Base-by-base conservation (phyloP, 2,113 vertebrate genomes). In the Sturnira hondurensis region DNA sequence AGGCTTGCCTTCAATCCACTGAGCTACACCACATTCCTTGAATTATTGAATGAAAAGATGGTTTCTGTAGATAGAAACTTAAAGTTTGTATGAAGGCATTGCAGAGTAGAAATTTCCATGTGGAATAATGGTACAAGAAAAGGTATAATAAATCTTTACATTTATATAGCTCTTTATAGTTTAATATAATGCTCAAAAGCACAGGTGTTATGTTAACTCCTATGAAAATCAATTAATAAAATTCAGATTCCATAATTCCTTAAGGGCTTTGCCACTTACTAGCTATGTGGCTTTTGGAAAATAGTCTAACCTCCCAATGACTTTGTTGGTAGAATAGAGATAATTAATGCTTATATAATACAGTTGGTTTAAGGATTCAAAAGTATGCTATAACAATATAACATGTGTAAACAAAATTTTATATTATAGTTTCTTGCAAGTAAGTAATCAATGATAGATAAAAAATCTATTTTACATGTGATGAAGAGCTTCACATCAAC, bases 221-320 rank as follows among this genome's bases (percentile, higher is more conserved):
- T 95, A 58, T 70, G 65, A 94, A 82, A 95, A 94, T 86, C 84
- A 65, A 78, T 65, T 56, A 43, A 47, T 90, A 43, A 86, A 88
- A 95, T 86, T 95, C 19, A 52, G 45, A 86, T 96, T 96, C 88
- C 65, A 86, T 52, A 90, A 77, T 94, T 88, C 87, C 68, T 84
- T 80, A 91, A 86, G 58, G 5, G 31, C 33, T 94, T 24, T 86
- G 20, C 24, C 12, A 22, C 28, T 88, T 88, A 82, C 43, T 92
- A 91, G 41, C 9, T 91, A 20, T 77, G 38, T 45, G 38, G 47
- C 17, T 77, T 94, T 14, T 50, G 61, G 70, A 28, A 91, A 94
- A 82, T 82, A 47, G 33, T 33, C 20, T 89, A 65, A 94, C 68
- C 31, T 91, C 41, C 65, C 54, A 88, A 13, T 41, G 41, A 86